Base-by-base conservation (phyloP, 2,113 vertebrate species). In the Chaetodon trifascialis region DNA sequence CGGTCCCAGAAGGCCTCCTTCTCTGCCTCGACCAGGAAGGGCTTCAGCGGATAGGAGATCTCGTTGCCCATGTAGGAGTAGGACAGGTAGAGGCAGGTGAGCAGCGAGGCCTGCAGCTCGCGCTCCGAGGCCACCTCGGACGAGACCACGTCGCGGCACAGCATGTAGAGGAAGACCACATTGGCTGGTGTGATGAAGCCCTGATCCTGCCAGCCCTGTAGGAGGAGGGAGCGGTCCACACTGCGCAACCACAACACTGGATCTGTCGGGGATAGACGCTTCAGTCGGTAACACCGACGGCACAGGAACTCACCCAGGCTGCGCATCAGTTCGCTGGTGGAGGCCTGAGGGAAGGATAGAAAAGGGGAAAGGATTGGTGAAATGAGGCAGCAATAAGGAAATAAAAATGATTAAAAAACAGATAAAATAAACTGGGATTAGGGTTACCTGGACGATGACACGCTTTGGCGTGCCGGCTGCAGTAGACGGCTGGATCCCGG, bases 381-480 rank as follows among this genome's bases (percentile, higher is more conserved):
- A 44, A 46, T 56, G 7, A 30, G 15, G n/a, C 36, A 63, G 12
- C 17, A 11, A 16, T 16, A 8, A 55, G 15, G 4, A 30, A 30
- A 30, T 30, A 30, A 30, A 30, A 3, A 30, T 16, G 40, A 11
- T 25, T 0, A 36, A 8, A 10, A 58, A 23, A 21, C 54, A 12
- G 46, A 11, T 7, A 19, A 64, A 71, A 30, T 5, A 6, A 36
- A 9, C 21, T 38, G 4, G 17, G 15, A 30, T 19, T 38, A 10
- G 1, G 7, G 6, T 72, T 84, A 94, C 93, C 93, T 94, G 97
- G 65, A 99, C 97, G 7, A 99, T 96, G 76, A 99, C 97, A 52
- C 97, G 94, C 67, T 97, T 97, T 4, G 97, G 97, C 2, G 97
- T 97, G 79, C 97, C 96, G 0, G 95, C 83, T 7, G 88, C 93